Evolutionary conservation across 2,888 invertebrate species (phyloP).

Genomic region (Platycheirus albimanus): DNA sequence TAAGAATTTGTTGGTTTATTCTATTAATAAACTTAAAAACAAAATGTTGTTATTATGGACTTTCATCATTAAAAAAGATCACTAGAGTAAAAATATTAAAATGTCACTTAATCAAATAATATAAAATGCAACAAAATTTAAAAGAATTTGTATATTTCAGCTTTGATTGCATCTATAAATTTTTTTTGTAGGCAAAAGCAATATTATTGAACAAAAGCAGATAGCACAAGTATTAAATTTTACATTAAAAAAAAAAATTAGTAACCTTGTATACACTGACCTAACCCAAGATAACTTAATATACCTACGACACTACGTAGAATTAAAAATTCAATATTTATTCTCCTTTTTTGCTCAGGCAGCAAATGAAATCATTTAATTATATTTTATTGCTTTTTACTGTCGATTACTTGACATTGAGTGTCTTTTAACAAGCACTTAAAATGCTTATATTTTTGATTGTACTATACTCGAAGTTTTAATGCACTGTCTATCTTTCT

Average conservation of each 20-base stretch:
- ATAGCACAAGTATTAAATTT: not conserved
- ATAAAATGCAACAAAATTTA: no score
- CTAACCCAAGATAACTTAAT: slow-evolving; percentile 27
- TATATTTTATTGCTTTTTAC: not conserved
- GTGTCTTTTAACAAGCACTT: not conserved
- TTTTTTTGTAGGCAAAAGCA: not conserved
- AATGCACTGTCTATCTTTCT: not conserved
- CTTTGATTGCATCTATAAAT: no score
- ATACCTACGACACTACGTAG: not conserved
- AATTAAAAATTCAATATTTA: slow-evolving; percentile 7
- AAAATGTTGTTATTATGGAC: not conserved
- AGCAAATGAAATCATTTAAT: not conserved
- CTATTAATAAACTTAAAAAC: not conserved
- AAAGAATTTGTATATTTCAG: no score
- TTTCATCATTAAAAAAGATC: not conserved
- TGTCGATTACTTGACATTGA: not conserved
- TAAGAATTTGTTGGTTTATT: no score
- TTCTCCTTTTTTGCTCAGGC: not conserved
- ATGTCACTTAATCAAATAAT: not conserved
- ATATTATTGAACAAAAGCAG: not conserved
- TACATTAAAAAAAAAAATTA: not conserved
- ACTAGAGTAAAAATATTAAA: not conserved
- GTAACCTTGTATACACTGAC: slow-evolving; percentile 24
- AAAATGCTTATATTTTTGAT: not conserved
- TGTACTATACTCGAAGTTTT: not conserved